phyloP scores from a whole-genome alignment of 2,113 vertebrate species.

The Myotis lucifugus region DNA sequence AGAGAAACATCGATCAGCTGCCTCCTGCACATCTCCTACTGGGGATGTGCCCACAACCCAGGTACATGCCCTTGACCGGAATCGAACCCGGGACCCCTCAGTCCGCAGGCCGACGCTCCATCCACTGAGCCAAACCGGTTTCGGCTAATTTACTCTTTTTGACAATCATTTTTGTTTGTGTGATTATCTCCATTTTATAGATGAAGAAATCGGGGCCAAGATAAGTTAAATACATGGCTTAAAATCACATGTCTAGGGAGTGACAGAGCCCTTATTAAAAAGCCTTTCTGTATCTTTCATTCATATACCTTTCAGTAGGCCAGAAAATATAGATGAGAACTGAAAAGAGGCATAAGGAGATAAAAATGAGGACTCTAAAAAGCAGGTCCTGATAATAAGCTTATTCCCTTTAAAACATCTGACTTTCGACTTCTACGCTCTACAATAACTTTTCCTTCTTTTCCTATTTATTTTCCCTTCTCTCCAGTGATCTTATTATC shows the following conservation, averaged over 20 bases:
- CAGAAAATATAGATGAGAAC: not conserved
- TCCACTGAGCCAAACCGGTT: too few relatives aligned
- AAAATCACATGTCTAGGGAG: not conserved
- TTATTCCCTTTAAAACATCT: not conserved
- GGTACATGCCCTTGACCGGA: too few relatives aligned
- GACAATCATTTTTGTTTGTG: not conserved
- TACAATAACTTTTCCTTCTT: not conserved
- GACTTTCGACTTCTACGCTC: not conserved
- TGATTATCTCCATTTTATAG: not conserved
- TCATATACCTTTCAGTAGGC: not conserved
- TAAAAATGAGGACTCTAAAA: not conserved
- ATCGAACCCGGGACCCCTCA: too few relatives aligned
- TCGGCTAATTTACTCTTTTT: not conserved
- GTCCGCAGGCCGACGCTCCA: too few relatives aligned
- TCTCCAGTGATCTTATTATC: conserved; percentile 34
- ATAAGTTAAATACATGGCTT: not conserved
- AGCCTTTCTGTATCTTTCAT: not conserved
- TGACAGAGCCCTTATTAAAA: not conserved
- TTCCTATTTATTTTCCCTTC: not conserved
- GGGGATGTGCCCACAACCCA: too few relatives aligned
- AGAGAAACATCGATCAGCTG: too few relatives aligned
- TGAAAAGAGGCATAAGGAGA: not conserved
- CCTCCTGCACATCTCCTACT: too few relatives aligned
- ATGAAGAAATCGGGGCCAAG: not conserved
- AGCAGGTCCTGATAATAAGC: not conserved